These are phyloP conservation scores for Trochalopteron elliotii DNA, from an alignment of 2,113 vertebrate species.

Conservation along the genomic window DNA sequence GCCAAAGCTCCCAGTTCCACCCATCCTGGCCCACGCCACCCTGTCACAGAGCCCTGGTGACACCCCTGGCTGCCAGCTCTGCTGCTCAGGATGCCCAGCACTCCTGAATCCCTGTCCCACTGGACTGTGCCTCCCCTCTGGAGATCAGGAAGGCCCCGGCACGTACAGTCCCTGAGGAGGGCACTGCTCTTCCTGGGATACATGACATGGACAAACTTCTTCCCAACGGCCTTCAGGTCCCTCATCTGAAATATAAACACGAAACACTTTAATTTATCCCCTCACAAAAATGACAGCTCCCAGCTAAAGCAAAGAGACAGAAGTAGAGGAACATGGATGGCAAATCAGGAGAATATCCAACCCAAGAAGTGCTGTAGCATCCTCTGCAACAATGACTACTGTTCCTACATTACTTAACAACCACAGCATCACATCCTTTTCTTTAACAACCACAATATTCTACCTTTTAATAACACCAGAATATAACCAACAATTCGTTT, in stretches of 20 bases:
- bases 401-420: not conserved
- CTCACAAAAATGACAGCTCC: not conserved
- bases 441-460: rapidly evolving
- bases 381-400: rapidly evolving
- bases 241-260: constrained; percentile 80
- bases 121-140: not conserved
- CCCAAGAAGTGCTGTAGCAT: not conserved
- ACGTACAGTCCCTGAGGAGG: constrained; percentile 91
- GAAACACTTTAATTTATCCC: not conserved
- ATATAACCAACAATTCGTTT: not conserved
- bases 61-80: not conserved
- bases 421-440: not conserved
- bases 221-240: constrained; percentile 93
- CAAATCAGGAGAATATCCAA: not conserved
- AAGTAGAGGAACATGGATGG: rapidly evolving
- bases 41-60: not conserved
- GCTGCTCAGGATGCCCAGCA: not conserved
- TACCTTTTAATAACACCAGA: not conserved
- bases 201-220: constrained; percentile 96
- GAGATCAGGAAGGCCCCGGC: not conserved
- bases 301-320: not conserved
- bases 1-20: not conserved
- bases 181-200: constrained; percentile 91
- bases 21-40: rapidly evolving
- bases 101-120: not conserved